Base-by-base conservation (phyloP, 2,888 invertebrate species). In the Drosophila austrosaltans region DNA sequence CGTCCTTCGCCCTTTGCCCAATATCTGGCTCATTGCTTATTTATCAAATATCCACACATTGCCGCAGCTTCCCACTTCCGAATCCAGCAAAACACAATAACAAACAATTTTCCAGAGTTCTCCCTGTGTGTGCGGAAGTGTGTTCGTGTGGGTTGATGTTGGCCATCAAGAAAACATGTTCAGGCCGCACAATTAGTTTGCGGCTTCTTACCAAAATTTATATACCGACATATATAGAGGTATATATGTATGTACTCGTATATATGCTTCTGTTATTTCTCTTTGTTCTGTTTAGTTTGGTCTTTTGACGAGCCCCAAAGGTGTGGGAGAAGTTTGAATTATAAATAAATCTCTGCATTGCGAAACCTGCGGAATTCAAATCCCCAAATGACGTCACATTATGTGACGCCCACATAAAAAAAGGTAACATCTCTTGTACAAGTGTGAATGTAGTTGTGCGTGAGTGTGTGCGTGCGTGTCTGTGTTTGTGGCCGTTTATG, bases 1-100 rank as follows among this genome's bases (percentile, higher is more conserved):
- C 10, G 48, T 12, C 48, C 25, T 36, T 30, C 72, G 53, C 57
- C 60, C 53, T 48, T 7, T 53, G 12, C 54, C 53, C 2, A 36
- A 30, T 28, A 44, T 10, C 22, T 12, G 4, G 65, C 73, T 76
- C 83, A 83, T 83, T 83, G 87, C 85, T 84, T 84, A 84, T 84
- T 84, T 84, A 84, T 84, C 85, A 82, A 87, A 82, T 80, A 79
- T 83, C 82, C 87, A 84, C 83, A 84, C 73, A 87, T 73, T 54
- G 62, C 66, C 66, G 62, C 67, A 84, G 81, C 66, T 71, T 60
- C 12, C 25, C 48, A 48, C 48, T 48, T 48, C 48, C 48, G 48
- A 48, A 48, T 48, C 22, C 20, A 1, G 6, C 32, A 48, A 16
- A 16, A 16, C 16, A 22, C 36, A 59, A 65, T 53, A 60, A 20